phyloP scores from a whole-genome alignment of 2,888 invertebrate species.

The Iselma pallidipennis region DNA sequence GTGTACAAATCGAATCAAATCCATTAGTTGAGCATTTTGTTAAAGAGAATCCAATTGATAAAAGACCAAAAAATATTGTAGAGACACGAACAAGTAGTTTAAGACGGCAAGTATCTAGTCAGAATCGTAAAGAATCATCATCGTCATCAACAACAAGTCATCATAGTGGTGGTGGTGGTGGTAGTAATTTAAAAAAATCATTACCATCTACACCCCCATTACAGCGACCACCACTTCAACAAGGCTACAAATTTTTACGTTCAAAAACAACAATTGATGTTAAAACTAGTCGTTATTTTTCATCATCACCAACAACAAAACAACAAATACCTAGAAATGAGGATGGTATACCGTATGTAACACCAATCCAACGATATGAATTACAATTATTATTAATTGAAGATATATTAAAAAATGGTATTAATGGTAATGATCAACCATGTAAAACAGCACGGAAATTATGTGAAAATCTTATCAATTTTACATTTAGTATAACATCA shows the following conservation, averaged over 20 bases:
- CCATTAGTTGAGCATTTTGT: slow-evolving; percentile 50
- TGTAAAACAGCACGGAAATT: slow-evolving; percentile 66
- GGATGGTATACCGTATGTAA: slow-evolving; percentile 56
- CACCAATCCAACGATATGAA: slow-evolving; percentile 76
- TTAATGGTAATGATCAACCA: slow-evolving; percentile 59
- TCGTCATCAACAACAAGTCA: too few species aligned
- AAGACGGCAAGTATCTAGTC: slow-evolving; percentile 35
- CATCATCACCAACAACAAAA: slow-evolving; percentile 25
- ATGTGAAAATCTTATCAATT: slow-evolving; percentile 75
- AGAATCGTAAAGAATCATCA: slow-evolving; percentile 22
- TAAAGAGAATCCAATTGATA: slow-evolving; percentile 32
- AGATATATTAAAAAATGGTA: slow-evolving; percentile 68
- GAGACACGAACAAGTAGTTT: slow-evolving; percentile 30
- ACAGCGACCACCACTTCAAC: slow-evolving; percentile 5
- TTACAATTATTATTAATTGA: slow-evolving; percentile 75
- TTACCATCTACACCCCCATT: too few species aligned
- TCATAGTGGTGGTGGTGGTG: slow-evolving; percentile 19
- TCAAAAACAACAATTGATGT: slow-evolving; percentile 54
- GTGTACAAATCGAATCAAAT: slow-evolving; percentile 27
- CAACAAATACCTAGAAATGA: slow-evolving; percentile 56
- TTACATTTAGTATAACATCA: slow-evolving; percentile 77
- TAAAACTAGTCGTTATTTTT: slow-evolving; percentile 13
- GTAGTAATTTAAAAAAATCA: slow-evolving; percentile 8
- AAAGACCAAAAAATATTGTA: slow-evolving; percentile 27
- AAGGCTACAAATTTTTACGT: slow-evolving; percentile 48